phyloP scores from a whole-genome alignment of 2,113 vertebrate species.

The Sporophila hypoxantha region DNA sequence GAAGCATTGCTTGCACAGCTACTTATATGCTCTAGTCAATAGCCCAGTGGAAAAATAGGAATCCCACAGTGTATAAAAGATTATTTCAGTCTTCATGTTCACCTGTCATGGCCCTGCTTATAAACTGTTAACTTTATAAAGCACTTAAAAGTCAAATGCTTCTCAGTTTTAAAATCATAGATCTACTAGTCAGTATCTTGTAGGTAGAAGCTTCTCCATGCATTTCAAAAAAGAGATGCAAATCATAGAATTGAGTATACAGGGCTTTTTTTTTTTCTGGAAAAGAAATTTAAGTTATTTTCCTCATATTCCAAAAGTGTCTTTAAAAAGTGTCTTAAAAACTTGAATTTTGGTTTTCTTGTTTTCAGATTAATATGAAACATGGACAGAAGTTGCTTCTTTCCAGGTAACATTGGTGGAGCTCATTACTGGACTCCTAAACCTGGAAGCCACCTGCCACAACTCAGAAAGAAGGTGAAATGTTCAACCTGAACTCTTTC shows the following conservation, averaged over 20 bases:
- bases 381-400: background rate
- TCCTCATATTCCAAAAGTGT: background rate
- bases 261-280: background rate
- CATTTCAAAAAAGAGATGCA: background rate
- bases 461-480: background rate
- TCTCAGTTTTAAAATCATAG: background rate
- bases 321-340: background rate
- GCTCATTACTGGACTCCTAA: background rate
- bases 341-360: background rate
- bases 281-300: background rate
- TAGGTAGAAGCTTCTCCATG: background rate
- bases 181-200: background rate
- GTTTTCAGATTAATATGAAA: background rate
- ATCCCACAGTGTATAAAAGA: background rate
- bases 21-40: background rate
- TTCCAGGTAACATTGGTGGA: background rate
- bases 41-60: background rate
- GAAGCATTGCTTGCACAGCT: background rate
- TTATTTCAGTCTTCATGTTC: background rate
- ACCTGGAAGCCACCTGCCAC: background rate
- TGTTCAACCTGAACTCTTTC: background rate
- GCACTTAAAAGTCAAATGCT: background rate
- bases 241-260: background rate
- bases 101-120: background rate
- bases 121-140: background rate